Base-by-base conservation (phyloP, 2,888 invertebrate genomes). In the Cephus runcator region DNA sequence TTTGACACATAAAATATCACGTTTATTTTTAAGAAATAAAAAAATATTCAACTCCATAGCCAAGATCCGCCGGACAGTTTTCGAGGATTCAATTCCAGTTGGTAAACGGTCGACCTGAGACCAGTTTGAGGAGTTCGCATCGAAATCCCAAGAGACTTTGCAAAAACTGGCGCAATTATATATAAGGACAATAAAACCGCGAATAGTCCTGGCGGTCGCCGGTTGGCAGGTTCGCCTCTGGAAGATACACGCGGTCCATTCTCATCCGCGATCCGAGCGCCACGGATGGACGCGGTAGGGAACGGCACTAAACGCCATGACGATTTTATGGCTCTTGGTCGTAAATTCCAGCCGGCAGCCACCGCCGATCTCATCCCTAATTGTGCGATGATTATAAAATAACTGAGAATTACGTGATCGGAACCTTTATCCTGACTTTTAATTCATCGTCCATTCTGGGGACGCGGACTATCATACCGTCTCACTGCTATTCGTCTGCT, bases 141-240 rank as follows among this genome's bases (percentile, higher is more conserved):
- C 69, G 69, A 69, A 69, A 69, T 69, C 69, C 33, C 81, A 74
- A 73, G 40, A 77, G 79, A 76, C 76, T 77, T 79, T 75, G 82
- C 88, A 90, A 90, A 89, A 90, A 87, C 85, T 86, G 85, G 87
- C 85, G 89, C 90, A 90, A 90, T 90, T 90, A 90, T 89, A 87
- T 88, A 86, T 86, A 89, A 88, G 88, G 87, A 88, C 87, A 88
- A 88, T 88, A 88, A 88, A 87, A 88, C 82, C 15, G 74, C 34
- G 75, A 69, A 69, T 69, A 79, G 84, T 79, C 69, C 69, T 76
- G 78, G 75, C 80, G 80, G 76, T 56, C 76, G 74, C 33, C 36
- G 83, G 80, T 85, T 85, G 69, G 71, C 31, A 23, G 30, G 31
- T 35, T 73, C 73, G 77, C 36, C 73, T 23, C 77, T 33, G 68